Conservation (phyloP, 2,797 vertebrate genomes). For the Argya squamiceps region DNA sequence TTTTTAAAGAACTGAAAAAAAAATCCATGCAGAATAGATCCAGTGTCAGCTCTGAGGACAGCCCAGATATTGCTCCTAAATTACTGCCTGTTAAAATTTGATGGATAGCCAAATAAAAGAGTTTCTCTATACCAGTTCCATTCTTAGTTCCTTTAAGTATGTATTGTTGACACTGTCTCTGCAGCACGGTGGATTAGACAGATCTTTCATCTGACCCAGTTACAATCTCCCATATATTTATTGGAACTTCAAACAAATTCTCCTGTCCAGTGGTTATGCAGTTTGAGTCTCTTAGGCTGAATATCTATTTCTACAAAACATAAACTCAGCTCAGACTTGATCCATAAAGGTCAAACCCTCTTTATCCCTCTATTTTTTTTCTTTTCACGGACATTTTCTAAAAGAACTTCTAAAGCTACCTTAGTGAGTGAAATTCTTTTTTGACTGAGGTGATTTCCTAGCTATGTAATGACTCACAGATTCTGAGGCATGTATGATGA, state of each 20-base stretch:
- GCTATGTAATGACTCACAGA: background rate
- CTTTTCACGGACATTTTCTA: background rate
- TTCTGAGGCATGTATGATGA: background rate
- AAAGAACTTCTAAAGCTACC: background rate
- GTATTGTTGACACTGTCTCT: background rate
- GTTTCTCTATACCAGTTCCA: background rate
- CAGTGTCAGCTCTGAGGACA: background rate
- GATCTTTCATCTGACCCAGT: slow-evolving; percentile 4
- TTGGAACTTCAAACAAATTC: slow-evolving; percentile 14
- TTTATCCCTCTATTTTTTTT: background rate
- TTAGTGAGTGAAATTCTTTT: background rate
- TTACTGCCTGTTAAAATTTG: background rate
- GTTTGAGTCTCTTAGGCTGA: background rate
- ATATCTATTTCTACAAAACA: slow-evolving; percentile 7
- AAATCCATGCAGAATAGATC: background rate
- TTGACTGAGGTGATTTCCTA: background rate
- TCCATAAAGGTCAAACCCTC: background rate
- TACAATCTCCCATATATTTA: background rate
- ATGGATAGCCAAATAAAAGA: background rate
- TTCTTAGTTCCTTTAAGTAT: background rate
- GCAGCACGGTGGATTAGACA: background rate
- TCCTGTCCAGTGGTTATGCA: background rate
- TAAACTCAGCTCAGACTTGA: background rate
- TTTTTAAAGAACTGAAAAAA: background rate
- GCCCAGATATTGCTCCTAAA: background rate